Base-by-base conservation (phyloP, 1,140 invertebrate genomes). In the Bombus superbus region DNA sequence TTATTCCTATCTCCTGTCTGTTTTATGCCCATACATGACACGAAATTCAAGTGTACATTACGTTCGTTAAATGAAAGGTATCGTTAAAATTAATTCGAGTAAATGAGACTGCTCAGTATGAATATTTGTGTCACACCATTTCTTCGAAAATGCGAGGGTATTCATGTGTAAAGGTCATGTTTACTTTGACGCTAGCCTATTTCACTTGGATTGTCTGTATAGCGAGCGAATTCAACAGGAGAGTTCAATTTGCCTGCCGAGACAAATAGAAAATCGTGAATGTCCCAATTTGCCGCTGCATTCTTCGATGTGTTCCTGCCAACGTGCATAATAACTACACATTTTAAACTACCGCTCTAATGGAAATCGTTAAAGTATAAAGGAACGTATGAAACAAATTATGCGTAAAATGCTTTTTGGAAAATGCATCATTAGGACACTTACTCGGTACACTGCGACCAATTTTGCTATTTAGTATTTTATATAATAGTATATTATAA, bases 161-260 rank as follows among this genome's bases (percentile, higher is more conserved):
- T 76, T 53, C 72, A 42, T n/a, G 28, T 2, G 22, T 11, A 47
- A 77, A 40, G 32, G 32, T 77, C 35, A 64, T 68, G 44, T 83
- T 83, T 83, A 77, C 74, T 57, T 77, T 83, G 35, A 66, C 44
- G 35, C 22, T 42, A 57, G 10, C 32, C 57, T 69, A 69, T 38
- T 77, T 77, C 64, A 15, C 28, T 13, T n/a, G 35, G 25, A 4
- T 40, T 47, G 75, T 25, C 59, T 42, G n/a, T 69, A 68, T 57
- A 38, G 72, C 1, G 35, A n/a, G 5, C 3, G 32, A 68, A 83
- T 83, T 83, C 74, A 83, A 83, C 81, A 77, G 73, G 81, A 83
- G 35, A 22, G 44, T 47, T 57, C 44, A 77, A 57, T 57, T 69
- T 68, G 35, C n/a, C 47, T 28, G 44, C 15, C 25, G 18, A 28